A percentile compares a stretch with the other conserved stretches of the same genome.
phyloP scores from a whole-genome alignment of 2,888 invertebrate genomes.

The Callosobruchus maculatus region DNA sequence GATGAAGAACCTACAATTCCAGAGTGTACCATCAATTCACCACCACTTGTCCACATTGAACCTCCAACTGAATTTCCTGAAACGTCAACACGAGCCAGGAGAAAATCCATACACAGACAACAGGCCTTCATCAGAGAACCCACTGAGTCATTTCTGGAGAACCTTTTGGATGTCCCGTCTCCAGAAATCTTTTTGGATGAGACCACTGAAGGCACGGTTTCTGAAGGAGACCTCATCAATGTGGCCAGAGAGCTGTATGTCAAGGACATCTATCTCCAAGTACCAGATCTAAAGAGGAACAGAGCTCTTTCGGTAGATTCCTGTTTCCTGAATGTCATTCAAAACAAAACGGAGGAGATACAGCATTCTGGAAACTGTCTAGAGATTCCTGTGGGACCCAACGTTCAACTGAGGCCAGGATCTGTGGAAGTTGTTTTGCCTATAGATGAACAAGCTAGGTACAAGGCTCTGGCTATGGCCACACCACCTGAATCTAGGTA shows the following conservation, averaged over 20 bases:
- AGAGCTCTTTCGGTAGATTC: constrained; percentile 87
- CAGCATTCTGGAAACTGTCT: constrained; percentile 61
- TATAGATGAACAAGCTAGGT: constrained; percentile 79
- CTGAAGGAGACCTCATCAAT: constrained; percentile 34
- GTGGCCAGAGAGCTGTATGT: constrained; percentile 42
- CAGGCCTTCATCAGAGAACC: constrained; percentile 79
- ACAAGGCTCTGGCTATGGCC: constrained; percentile 75
- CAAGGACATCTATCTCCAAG: constrained; percentile 53
- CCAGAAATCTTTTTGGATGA: constrained; percentile 45
- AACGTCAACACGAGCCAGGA: constrained; percentile 53
- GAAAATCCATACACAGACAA: constrained; percentile 76
- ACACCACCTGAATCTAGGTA: constrained; percentile 47
- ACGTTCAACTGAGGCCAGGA: constrained; percentile 67
- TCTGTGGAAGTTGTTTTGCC: constrained; percentile 87
- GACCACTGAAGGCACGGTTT: constrained; percentile 39
- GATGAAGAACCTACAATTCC: constrained; percentile 43
- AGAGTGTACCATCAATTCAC: constrained; percentile 56
- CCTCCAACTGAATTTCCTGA: constrained; percentile 49
- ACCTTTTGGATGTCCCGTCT: constrained; percentile 54
- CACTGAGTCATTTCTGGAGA: constrained; percentile 60
- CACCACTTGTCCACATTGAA: constrained; percentile 28
- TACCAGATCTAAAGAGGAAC: constrained; percentile 79
- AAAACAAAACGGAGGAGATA: constrained; percentile 67
- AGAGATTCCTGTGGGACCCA: constrained; percentile 65
- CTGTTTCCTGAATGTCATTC: constrained; percentile 75